Base-by-base conservation (phyloP, 2,113 vertebrate species). In the Sebastes schlegelii region DNA sequence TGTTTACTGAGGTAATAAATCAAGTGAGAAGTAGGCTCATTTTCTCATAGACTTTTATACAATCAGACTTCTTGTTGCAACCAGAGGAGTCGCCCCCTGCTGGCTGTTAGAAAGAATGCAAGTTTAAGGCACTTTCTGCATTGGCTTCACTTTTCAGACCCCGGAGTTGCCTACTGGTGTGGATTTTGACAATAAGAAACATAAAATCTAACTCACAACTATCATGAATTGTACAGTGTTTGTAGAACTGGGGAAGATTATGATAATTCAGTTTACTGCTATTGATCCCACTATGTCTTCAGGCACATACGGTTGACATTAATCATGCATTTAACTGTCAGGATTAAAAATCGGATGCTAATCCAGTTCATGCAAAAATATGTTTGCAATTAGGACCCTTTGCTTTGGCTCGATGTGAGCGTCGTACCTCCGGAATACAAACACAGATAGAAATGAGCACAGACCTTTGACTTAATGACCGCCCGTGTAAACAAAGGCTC, bases 401-500 rank as follows among this genome's bases (percentile, higher is more conserved):
- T 2, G 68, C 45, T 61, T 34, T 42, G 21, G 23, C 62, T 66
- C 75, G 55, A 87, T 78, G 70, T 43, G 60, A 78, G 58, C 34
- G 61, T 48, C 5, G 21, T 34, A 69, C 60, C 55, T 58, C 69
- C 23, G 43, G 76, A 88, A 77, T 80, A 73, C 84, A 83, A 84
- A 89, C 79, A 66, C 67, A 82, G 61, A 80, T 23, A 52, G 73
- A 79, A 67, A 84, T n/a, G 49, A 49, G 78, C 67, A 19, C 70
- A 80, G 86, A 90, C 82, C 92, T 92, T 89, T 92, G 87, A 92
- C 89, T 92, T 89, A 86, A 93, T 89, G 80, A 75, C 76, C 68
- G 14, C 16, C 68, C 79, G 21, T 87, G 85, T 89, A 90, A 88
- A 90, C 88, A 90, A 86, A 90, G 71, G 60, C 80, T 77, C 74